These are phyloP conservation scores for Bovichtus diacanthus DNA, from an alignment of 2,797 vertebrate species.

Conservation along the genomic window DNA sequence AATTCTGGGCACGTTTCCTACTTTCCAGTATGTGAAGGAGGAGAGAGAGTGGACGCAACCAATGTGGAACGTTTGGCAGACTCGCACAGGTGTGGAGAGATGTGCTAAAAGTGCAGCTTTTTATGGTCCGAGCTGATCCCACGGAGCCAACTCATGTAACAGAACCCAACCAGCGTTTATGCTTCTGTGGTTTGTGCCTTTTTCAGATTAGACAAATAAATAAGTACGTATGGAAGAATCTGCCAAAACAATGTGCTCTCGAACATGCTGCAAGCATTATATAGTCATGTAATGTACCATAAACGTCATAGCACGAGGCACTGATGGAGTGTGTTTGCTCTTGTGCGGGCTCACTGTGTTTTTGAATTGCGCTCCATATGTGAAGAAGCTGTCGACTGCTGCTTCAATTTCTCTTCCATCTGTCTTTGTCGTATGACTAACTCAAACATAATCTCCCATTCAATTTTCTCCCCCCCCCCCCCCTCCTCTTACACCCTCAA, in stretches of 20 bases:
- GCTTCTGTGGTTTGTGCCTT: slow-evolving; percentile 42
- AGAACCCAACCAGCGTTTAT: slow-evolving; percentile 25
- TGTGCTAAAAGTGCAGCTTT: slow-evolving; percentile 44
- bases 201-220: slow-evolving; percentile 76
- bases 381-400: slow-evolving; percentile 51
- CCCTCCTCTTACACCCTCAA: neutral
- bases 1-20: slow-evolving; percentile 47
- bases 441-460: slow-evolving; percentile 41
- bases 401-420: slow-evolving; percentile 50
- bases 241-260: slow-evolving; percentile 63
- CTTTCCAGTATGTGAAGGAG: slow-evolving; percentile 51
- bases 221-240: slow-evolving; percentile 64
- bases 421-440: slow-evolving; percentile 49
- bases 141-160: slow-evolving; percentile 42
- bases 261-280: slow-evolving; percentile 78
- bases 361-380: slow-evolving; percentile 61
- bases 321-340: slow-evolving; percentile 77
- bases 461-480: neutral
- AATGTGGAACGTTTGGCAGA: slow-evolving; percentile 60
- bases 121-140: slow-evolving; percentile 27
- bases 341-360: slow-evolving; percentile 64
- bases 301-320: slow-evolving; percentile 67
- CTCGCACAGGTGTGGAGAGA: slow-evolving; percentile 48
- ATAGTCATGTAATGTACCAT: slow-evolving; percentile 77
- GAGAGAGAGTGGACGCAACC: slow-evolving; percentile 21